phyloP scores from a whole-genome alignment of 2,888 invertebrate species.

The Aphelenchoides bicaudatus region DNA sequence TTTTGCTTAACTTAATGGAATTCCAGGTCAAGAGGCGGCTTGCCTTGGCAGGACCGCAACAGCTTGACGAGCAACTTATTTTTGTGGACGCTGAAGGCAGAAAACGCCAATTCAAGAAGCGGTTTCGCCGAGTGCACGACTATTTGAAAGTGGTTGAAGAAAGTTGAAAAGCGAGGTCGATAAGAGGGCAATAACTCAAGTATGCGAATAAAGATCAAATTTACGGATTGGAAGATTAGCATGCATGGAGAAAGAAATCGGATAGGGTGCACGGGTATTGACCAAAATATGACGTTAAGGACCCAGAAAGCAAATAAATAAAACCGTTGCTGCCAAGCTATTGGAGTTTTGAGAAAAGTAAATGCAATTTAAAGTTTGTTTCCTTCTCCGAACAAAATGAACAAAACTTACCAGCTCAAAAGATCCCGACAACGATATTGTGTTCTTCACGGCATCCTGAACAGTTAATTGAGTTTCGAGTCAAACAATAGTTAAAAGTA shows the following conservation, averaged over 20 bases:
- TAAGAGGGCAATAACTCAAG: too few species aligned
- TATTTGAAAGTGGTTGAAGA: constrained; percentile 7
- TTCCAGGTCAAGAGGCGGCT: constrained; percentile 3
- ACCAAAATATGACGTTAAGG: too few species aligned
- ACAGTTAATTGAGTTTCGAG: constrained; percentile 1
- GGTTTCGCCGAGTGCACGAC: constrained; percentile 15
- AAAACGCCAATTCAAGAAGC: constrained; percentile 13
- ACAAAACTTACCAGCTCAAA: constrained; percentile 54
- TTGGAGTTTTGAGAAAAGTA: too few species aligned
- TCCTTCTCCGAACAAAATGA: neutral
- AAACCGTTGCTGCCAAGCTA: too few species aligned
- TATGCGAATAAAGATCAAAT: too few species aligned
- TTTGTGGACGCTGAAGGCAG: constrained; percentile 4
- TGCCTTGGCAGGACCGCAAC: neutral
- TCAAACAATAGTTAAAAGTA: neutral
- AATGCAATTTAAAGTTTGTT: too few species aligned
- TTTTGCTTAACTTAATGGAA: neutral
- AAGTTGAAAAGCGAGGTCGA: too few species aligned
- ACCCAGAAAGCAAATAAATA: too few species aligned
- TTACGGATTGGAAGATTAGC: too few species aligned
- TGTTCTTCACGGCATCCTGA: constrained; percentile 60
- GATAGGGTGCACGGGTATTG: too few species aligned
- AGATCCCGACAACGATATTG: constrained; percentile 57
- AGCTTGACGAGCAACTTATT: neutral
- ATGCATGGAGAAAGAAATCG: too few species aligned